Base-by-base conservation (phyloP, 2,888 invertebrate genomes). In the Griposia aprilina region DNA sequence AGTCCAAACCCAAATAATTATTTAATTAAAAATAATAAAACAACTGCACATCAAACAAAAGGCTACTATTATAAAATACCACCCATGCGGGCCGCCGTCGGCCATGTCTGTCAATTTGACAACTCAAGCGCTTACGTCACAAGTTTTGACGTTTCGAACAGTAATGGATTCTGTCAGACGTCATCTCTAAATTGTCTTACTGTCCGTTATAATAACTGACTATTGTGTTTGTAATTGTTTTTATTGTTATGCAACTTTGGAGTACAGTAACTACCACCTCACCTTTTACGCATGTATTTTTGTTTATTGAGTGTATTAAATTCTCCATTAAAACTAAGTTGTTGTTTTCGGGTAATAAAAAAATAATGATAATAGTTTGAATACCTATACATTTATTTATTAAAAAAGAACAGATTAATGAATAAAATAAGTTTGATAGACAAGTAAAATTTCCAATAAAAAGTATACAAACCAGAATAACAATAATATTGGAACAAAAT, bases 61-160 rank as follows among this genome's bases (percentile, higher is more conserved):
- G 20, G 75, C 68, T 68, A 76, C 67, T 77, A 76, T 72, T 78
- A 74, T 45, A 67, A 68, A 70, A 88, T 90, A 84, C 93, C 93
- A 92, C 92, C 92, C 92, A 93, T 79, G 86, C 52, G 55, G 88
- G 80, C 70, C 66, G 72, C 76, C 67, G 57, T 55, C 78, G 41
- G 82, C 83, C 76, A 82, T 76, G 71, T 60, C 87, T 87, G 90
- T 90, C 90, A 92, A 79, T 90, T 90, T 92, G 92, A 91, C 91
- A 92, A 79, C 89, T 92, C 90, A 90, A 87, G 87, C 89, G 86
- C 59, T 80, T 80, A 87, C 86, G 89, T 91, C 90, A 91, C 80
- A 75, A 26, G 70, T 81, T 78, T 83, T 88, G 90, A 90, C 88
- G 83, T 82, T 70, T 72, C 41, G 23, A 78, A 74, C 62, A 45